Conservation (phyloP, 2,888 invertebrate species). For the Lissonota sp. region DNA sequence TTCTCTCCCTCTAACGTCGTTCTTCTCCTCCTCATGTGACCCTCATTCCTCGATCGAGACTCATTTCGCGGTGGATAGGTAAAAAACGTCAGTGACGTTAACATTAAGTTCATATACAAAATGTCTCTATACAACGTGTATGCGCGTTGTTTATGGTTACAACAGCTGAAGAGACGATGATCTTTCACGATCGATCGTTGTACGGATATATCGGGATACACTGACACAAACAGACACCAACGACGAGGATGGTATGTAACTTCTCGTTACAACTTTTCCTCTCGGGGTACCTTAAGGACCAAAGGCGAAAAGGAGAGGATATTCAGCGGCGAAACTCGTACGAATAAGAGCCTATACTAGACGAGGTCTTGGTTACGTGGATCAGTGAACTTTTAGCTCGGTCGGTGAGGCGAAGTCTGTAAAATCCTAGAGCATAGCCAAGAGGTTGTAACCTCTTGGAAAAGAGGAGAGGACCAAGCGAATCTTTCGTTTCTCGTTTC, state of each 20-base stretch:
- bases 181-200: slow-evolving; percentile 80
- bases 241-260: slow-evolving; percentile 5
- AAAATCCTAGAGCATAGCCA: slow-evolving; percentile 43
- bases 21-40: slow-evolving; percentile 22
- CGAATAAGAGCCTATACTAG: neutral
- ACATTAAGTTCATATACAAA: too few species aligned
- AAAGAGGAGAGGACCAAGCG: too few species aligned
- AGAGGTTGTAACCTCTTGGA: neutral
- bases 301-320: neutral
- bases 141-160: slow-evolving; percentile 69
- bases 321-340: too few species aligned
- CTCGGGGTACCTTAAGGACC: slow-evolving; percentile 45
- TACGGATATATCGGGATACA: slow-evolving; percentile 55
- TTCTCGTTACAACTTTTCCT: slow-evolving; percentile 63
- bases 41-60: slow-evolving; percentile 6
- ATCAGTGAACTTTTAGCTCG: slow-evolving; percentile 63
- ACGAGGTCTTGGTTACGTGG: slow-evolving; percentile 47
- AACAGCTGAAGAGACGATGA: slow-evolving; percentile 69
- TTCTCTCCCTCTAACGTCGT: neutral
- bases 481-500: too few species aligned
- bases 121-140: slow-evolving; percentile 5
- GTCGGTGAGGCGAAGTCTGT: slow-evolving; percentile 33
- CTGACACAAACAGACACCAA: slow-evolving; percentile 15
- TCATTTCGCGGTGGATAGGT: too few species aligned
- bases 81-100: too few species aligned